Base-by-base conservation (phyloP, 2,888 invertebrate species). In the Calameuta filiformis region DNA sequence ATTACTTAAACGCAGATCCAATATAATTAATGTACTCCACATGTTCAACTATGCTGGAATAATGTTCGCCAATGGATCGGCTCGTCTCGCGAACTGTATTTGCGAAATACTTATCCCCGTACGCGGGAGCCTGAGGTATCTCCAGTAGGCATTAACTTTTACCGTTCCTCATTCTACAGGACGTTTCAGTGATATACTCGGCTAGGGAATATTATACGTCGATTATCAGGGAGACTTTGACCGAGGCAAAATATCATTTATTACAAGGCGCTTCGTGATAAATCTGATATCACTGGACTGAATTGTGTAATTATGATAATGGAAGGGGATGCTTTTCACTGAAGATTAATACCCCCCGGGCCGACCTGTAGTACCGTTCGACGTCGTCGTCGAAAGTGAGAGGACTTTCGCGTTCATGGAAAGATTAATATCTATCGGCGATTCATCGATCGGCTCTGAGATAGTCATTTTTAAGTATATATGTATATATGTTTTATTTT, bases 371-470 rank as follows among this genome's bases (percentile, higher is more conserved):
- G 56, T 9, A 9, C 23, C 71, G 71, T 31, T 71, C 71, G 71
- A 71, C 71, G 33, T 31, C 71, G 15, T 4, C 71, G 71, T 33
- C 71, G 71, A 71, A 71, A 71, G 71, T 71, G 33, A 71, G 71
- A 71, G 71, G 71, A 31, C 31, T 31, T 34, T 56, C 56, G 23
- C 23, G 9, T 56, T 56, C 56, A 9, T 30, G 12, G 31, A 71
- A 71, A 71, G 71, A 71, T 71, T 71, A 71, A 71, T 71, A 71
- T 71, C 71, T 31, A 71, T 71, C 71, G 71, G 33, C 71, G 6
- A 31, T 71, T 11, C 12, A 71, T 34, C 71, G 71, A 71, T 71
- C 12, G 9, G 4, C 15, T 30, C 6, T 31, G 12, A 23, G 31
- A 71, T 31, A 31, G 31, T 23, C 71, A 71, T 1, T 71, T 30